phyloP scores from a whole-genome alignment of 1,140 invertebrate genomes.

The Sinonovacula constricta region DNA sequence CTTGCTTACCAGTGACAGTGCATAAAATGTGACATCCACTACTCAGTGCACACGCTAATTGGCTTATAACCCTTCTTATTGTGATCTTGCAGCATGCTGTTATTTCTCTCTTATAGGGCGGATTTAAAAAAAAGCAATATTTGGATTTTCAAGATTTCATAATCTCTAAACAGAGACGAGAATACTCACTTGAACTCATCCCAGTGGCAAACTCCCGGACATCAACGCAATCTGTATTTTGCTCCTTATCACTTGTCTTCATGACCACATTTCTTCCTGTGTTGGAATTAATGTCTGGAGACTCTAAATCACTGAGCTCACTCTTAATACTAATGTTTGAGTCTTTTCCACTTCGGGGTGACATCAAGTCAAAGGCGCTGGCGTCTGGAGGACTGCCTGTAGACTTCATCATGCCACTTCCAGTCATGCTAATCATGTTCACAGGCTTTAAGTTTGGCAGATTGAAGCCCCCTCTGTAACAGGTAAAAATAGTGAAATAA shows the following conservation, averaged over 20 bases:
- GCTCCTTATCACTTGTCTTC: slow-evolving; percentile 81
- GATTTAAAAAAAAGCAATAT: no score
- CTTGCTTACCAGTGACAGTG: no score
- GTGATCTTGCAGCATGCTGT: no score
- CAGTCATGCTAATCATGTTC: slow-evolving; percentile 85
- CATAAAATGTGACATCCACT: no score
- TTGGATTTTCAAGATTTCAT: no score
- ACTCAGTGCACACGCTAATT: no score
- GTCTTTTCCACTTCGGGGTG: slow-evolving; percentile 77
- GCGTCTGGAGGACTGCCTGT: slow-evolving; percentile 68
- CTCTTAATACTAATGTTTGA: slow-evolving; percentile 81
- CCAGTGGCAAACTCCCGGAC: slow-evolving; percentile 77
- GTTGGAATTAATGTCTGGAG: slow-evolving; percentile 59
- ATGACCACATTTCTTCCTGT: slow-evolving; percentile 47
- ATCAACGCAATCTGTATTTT: slow-evolving; percentile 80
- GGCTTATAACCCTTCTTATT: no score
- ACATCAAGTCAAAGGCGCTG: slow-evolving; percentile 71
- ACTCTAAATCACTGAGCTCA: slow-evolving; percentile 78
- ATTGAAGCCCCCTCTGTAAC: slow-evolving; percentile 66
- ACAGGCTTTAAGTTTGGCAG: slow-evolving; percentile 70
- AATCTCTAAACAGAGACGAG: no score
- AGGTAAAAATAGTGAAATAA: slow-evolving; percentile 32
- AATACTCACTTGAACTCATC: slow-evolving; percentile 79
- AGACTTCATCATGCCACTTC: slow-evolving; percentile 81
- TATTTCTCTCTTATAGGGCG: no score